A percentile compares a stretch with the other conserved stretches of the same genome.
Evolutionary conservation across 2,113 vertebrate species (phyloP).

Genomic region (Oxyura jamaicensis): DNA sequence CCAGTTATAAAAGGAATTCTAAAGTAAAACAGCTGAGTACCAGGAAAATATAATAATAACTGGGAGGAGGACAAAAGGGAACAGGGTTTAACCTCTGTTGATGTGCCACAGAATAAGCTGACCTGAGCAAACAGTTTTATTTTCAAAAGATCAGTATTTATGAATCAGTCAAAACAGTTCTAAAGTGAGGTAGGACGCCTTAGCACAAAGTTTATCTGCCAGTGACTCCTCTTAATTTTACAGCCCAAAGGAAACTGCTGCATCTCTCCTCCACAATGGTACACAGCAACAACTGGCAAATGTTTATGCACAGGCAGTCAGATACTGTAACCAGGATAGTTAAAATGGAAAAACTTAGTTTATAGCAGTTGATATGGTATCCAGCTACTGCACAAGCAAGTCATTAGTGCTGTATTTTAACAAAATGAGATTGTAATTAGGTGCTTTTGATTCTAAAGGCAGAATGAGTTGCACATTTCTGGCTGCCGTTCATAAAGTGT

Average conservation of each 20-base stretch:
- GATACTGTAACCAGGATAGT: neutral
- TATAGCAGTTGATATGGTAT: neutral
- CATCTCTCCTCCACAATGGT: neutral
- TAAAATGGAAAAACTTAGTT: constrained; percentile 20
- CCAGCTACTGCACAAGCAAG: constrained; percentile 51
- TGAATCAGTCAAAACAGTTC: neutral
- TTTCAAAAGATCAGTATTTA: neutral
- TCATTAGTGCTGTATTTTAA: constrained; percentile 42
- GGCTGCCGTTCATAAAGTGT: constrained; percentile 19
- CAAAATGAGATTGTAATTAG: constrained; percentile 63
- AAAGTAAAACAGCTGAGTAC: neutral
- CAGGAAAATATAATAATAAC: neutral
- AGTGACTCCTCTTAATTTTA: neutral
- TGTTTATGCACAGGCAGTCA: neutral
- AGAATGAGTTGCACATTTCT: constrained; percentile 62
- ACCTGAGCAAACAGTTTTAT: neutral
- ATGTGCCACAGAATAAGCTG: neutral
- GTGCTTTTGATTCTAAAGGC: constrained; percentile 37
- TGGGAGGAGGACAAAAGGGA: neutral
- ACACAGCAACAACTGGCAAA: neutral
- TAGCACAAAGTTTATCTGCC: neutral
- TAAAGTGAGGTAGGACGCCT: neutral
- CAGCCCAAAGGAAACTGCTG: neutral
- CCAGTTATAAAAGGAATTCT: neutral
- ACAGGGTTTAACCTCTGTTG: neutral